A percentile compares a stretch with the other conserved stretches of the same genome.
Evolutionary conservation across 1,140 invertebrate genomes (phyloP).

Genomic region (Rhopalosiphum padi): DNA sequence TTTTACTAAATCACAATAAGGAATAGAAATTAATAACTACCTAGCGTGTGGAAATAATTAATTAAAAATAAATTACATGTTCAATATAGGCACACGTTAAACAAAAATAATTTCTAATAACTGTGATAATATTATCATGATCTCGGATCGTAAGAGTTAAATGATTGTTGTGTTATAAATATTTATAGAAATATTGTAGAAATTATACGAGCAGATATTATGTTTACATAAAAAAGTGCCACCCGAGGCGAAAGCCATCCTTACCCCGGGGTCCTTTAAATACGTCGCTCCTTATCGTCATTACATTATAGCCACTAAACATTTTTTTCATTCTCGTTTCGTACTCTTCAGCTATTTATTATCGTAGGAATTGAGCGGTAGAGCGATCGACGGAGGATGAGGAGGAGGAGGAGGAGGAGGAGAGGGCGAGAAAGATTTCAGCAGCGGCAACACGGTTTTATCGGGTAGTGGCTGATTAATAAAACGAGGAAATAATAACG

Average conservation of each 20-base stretch:
- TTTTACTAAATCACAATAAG: background rate
- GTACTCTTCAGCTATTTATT: background rate
- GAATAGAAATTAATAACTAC: background rate
- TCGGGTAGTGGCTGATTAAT: constrained; percentile 23
- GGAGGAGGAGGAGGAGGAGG: background rate
- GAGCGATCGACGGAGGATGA: background rate
- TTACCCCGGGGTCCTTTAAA: background rate
- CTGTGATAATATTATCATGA: background rate
- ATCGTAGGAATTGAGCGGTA: background rate
- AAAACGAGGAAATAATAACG: constrained; percentile 44
- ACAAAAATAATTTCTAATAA: too few species aligned
- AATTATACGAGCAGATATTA: background rate
- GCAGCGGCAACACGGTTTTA: background rate
- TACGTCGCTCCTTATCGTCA: background rate
- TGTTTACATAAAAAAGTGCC: background rate
- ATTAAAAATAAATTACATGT: background rate
- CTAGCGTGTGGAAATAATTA: background rate
- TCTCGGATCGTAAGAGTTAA: background rate
- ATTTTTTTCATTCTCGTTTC: background rate
- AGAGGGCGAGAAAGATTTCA: background rate
- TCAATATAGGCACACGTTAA: too few species aligned
- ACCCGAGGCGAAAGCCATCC: background rate
- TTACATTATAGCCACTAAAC: background rate
- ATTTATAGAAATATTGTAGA: background rate
- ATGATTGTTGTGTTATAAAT: background rate